Conservation (phyloP, 2,888 invertebrate species). For the Sialis lutaria region DNA sequence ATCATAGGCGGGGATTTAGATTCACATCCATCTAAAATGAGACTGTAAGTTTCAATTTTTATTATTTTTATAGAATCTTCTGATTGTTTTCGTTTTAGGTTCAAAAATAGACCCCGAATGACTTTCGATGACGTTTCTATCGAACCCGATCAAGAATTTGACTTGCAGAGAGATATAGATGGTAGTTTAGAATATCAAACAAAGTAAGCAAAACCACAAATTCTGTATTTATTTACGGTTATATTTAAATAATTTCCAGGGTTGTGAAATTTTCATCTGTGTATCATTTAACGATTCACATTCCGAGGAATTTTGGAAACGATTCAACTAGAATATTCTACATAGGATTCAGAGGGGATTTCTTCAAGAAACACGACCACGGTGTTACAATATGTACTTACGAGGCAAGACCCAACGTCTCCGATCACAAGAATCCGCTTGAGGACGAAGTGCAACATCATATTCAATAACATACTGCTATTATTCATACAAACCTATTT, state of each 20-base stretch:
- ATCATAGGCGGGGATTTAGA: constrained; percentile 79
- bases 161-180: constrained; percentile 57
- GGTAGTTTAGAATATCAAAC: constrained; percentile 78
- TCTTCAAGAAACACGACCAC: constrained; percentile 63
- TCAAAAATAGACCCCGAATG: constrained; percentile 86
- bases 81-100: constrained; percentile 34
- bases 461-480: constrained; percentile 27
- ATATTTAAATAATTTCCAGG: constrained; percentile 33
- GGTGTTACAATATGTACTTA: constrained; percentile 87
- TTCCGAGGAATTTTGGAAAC: constrained; percentile 74
- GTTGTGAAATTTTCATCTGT: constrained; percentile 85
- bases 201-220: constrained; percentile 44
- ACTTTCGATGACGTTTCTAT: constrained; percentile 73
- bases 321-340: constrained; percentile 79
- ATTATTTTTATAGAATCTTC: constrained; percentile 3
- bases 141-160: constrained; percentile 78
- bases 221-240: not conserved
- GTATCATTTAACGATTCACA: constrained; percentile 75
- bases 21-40: constrained; percentile 69
- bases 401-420: constrained; percentile 67
- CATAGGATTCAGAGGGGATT: constrained; percentile 91
- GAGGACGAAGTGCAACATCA: constrained; percentile 40
- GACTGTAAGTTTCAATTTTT: constrained; percentile 47
- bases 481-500: no score
- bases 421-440: constrained; percentile 63